phyloP scores from a whole-genome alignment of 2,113 vertebrate genomes.

The Micronycteris hirsuta region DNA sequence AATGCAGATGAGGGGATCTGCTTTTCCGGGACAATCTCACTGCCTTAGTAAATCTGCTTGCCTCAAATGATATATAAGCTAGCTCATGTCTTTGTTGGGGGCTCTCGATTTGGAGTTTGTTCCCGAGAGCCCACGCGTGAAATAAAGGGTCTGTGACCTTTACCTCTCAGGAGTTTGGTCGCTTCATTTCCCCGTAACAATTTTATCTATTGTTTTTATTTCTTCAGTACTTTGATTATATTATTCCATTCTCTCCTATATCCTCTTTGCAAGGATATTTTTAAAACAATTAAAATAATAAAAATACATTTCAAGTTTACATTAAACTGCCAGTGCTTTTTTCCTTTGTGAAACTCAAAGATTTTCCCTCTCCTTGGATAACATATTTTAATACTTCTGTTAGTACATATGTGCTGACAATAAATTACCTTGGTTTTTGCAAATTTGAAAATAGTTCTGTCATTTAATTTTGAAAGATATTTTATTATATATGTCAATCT shows the following conservation, averaged over 20 bases:
- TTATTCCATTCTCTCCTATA: not conserved
- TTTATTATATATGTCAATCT: not conserved
- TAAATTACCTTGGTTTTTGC: not conserved
- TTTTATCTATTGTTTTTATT: not conserved
- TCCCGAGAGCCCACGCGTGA: too few species aligned
- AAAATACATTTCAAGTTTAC: not conserved
- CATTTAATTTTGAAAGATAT: not conserved
- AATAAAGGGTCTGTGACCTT: too few species aligned
- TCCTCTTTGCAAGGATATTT: not conserved
- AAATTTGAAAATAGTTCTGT: not conserved
- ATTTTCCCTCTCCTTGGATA: not conserved
- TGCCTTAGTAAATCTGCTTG: too few species aligned
- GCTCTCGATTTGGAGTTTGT: too few species aligned
- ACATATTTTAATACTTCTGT: not conserved
- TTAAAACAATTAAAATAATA: not conserved
- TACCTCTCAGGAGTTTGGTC: too few species aligned
- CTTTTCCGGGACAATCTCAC: too few species aligned
- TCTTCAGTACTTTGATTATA: not conserved
- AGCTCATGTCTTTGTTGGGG: too few species aligned
- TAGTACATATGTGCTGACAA: not conserved
- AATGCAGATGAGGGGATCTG: too few species aligned
- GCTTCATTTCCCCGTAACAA: too few species aligned
- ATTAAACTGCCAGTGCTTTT: not conserved
- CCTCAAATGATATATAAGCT: too few species aligned
- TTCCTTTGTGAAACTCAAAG: not conserved